Base-by-base conservation (phyloP, 1,140 invertebrate genomes). In the Drosophila dunni region DNA sequence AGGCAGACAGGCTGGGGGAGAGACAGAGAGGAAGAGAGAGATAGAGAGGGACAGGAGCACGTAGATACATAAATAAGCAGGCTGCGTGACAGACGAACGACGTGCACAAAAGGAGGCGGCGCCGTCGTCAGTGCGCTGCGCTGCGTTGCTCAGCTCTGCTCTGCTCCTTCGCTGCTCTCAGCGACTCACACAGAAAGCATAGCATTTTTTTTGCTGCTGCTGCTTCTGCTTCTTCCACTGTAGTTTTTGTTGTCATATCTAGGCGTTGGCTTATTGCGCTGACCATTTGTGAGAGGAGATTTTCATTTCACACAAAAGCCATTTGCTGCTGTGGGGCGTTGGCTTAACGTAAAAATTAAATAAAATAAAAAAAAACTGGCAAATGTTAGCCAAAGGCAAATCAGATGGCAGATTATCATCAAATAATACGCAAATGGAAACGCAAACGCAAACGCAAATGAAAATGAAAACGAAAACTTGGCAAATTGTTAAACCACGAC, bases 361-460 rank as follows among this genome's bases (percentile, higher is more conserved):
- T 56, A 24, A 33, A 20, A 20, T 20, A 20, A 20, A 20, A 2
- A 2, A 50, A 76, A 40, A 20, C 40, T 17, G 29, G 56, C 17
- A 66, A 62, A 64, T 72, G 63, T 66, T 73, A 40, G 64, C 63
- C 54, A 51, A 62, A 64, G 60, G 75, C 79, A 86, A 86, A 86
- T 86, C 83, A 71, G 79, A 86, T 86, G 72, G 58, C 69, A 79
- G 83, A 86, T 86, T 79, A 86, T 58, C 83, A 86, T 86, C 79
- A 81, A 73, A 75, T 75, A 64, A 70, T 70, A 70, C 44, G 45
- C 75, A 72, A 77, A 74, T 69, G 65, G 29, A 29, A 50, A 50
- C 48, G 60, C 58, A 73, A 78, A 50, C 51, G 7, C 33, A 54
- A 54, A 78, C 64, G 62, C 56, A 70, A 74, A 75, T 66, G 74